phyloP scores from a whole-genome alignment of 2,888 invertebrate species.

The Nowickia ferox region DNA sequence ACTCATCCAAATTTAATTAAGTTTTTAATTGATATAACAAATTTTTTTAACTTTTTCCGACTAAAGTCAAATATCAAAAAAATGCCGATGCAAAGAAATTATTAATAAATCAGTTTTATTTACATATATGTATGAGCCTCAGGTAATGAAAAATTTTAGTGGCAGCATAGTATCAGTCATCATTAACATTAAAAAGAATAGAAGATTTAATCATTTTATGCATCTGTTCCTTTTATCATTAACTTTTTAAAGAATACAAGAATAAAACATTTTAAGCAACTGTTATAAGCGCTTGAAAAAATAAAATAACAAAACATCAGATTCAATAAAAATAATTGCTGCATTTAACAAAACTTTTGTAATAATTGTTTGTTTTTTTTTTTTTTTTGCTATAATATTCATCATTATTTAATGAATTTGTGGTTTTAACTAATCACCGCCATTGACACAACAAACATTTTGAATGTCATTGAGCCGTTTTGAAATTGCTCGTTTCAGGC shows the following conservation, averaged over 20 bases:
- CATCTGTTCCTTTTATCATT: background rate
- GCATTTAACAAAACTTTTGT: constrained; percentile 41
- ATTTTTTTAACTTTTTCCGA: no score
- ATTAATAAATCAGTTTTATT: no score
- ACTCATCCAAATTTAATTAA: no score
- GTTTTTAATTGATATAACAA: no score
- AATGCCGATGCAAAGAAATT: no score
- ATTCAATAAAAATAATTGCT: constrained; percentile 36
- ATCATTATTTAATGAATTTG: constrained; percentile 44
- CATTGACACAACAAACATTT: constrained; percentile 17
- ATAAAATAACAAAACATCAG: background rate
- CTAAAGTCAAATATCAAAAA: no score
- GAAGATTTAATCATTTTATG: background rate
- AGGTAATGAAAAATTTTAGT: no score
- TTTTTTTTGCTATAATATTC: constrained; percentile 2
- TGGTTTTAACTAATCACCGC: constrained; percentile 16
- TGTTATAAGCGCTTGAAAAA: background rate
- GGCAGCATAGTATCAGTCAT: no score
- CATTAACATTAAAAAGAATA: no score
- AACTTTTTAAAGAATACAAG: background rate
- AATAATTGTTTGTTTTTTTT: constrained; percentile 24
- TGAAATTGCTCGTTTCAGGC: background rate
- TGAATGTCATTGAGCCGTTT: constrained; percentile 27
- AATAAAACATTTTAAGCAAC: background rate
- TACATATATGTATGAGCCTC: no score